phyloP scores from a whole-genome alignment of 2,797 vertebrate species.

The Urosaurus nigricauda region DNA sequence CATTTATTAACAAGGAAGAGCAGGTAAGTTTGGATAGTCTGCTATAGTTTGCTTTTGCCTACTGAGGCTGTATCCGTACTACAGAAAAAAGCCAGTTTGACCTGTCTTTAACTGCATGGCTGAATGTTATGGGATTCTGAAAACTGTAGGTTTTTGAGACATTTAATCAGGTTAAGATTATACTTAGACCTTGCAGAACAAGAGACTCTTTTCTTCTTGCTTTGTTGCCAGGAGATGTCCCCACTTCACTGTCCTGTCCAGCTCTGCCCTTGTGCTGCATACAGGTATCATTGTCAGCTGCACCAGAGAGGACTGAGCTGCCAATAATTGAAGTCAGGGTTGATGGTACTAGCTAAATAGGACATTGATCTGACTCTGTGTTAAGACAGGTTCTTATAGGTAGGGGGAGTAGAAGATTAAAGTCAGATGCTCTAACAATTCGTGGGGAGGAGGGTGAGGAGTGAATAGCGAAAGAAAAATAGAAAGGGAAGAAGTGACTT shows the following conservation, averaged over 20 bases:
- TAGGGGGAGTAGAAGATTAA: conserved; percentile 10
- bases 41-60: too few relatives aligned
- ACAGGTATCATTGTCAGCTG: neutral
- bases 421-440: conserved; percentile 2
- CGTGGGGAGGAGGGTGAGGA: neutral
- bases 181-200: neutral
- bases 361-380: conserved; percentile 23
- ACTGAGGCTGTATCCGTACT: too few relatives aligned
- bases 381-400: neutral
- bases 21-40: too few relatives aligned
- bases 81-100: too few relatives aligned
- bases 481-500: neutral
- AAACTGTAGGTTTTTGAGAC: too few relatives aligned
- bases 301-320: neutral
- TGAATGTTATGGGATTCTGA: too few relatives aligned
- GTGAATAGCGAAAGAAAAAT: neutral
- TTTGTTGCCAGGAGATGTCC: neutral
- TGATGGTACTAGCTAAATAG: conserved; percentile 24
- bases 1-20: too few relatives aligned
- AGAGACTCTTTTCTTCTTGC: neutral
- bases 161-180: neutral
- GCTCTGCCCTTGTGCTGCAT: neutral
- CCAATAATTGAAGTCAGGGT: conserved; percentile 18
- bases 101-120: too few relatives aligned
- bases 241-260: neutral